Percentiles rank a stretch among this genome's conserved stretches.
Evolutionary conservation across 2,113 vertebrate genomes (phyloP).

Genomic region (Perca schrenkii): DNA sequence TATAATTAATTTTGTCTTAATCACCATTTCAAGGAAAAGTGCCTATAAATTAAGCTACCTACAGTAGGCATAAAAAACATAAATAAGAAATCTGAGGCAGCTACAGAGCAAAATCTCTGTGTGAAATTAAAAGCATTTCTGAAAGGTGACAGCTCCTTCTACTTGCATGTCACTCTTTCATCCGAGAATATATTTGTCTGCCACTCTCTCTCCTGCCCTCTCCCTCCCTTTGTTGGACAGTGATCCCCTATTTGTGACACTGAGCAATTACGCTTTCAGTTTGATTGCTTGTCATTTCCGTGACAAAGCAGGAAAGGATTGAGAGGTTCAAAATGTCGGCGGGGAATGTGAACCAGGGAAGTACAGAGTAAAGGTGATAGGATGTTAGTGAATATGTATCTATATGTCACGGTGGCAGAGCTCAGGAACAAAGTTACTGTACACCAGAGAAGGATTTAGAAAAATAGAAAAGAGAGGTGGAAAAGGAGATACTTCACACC

Average conservation of each 20-base stretch:
- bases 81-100: constrained; percentile 30
- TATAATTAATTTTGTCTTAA: constrained; percentile 6
- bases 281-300: constrained; percentile 68
- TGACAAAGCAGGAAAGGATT: constrained; percentile 65
- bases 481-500: constrained; percentile 15
- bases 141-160: constrained; percentile 60
- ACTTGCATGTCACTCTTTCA: constrained; percentile 52
- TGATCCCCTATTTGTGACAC: constrained; percentile 67
- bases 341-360: constrained; percentile 34
- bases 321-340: constrained; percentile 71
- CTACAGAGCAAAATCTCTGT: neutral
- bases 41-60: neutral
- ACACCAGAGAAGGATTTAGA: neutral
- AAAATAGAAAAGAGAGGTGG: neutral
- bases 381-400: constrained; percentile 48
- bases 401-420: constrained; percentile 14
- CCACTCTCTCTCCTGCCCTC: constrained; percentile 48
- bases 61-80: constrained; percentile 19
- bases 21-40: constrained; percentile 18
- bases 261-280: constrained; percentile 60
- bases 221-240: constrained; percentile 57
- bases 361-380: constrained; percentile 25
- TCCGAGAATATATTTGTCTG: constrained; percentile 67
- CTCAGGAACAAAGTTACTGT: constrained; percentile 26
- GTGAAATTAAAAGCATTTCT: constrained; percentile 60